Evolutionary conservation across 2,888 invertebrate species (phyloP), one percentile per base, ranked within the genome.

Genomic region (Chromoteleia sp.): DNA sequence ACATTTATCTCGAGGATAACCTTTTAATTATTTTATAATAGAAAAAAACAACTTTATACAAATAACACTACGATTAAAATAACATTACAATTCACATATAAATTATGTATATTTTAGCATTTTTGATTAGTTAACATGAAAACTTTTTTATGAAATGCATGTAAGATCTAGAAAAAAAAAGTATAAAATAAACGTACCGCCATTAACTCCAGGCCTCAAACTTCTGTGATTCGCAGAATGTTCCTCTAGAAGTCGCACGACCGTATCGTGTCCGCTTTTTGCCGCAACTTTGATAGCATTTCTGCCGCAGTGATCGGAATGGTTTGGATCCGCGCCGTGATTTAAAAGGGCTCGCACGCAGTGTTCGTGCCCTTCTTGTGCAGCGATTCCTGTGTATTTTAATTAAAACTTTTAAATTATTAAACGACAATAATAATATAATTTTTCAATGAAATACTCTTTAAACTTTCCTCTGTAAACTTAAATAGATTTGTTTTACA

Each of bases 301-400:
- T 15, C 97, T 94, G 85, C 97, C 97, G 88, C 97, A 97, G 77
- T 96, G 95, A 88, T 97, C 97, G 0, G 96, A 96, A 87, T 97
- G 97, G 87, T 95, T 93, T 0, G 97, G 97, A 92, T 97, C 96
- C 0, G 97, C 97, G 12, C 97, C 97, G 85, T 97, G 96, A 86
- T 96, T 96, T 41, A 96, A 91, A 25, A 97, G 92, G 88, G 95
- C 96, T 73, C 96, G 93, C 0, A 98, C 98, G 88, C 98, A 98
- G 81, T 96, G 96, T 86, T 97, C 97, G 89, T 98, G 98, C 0
- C 98, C 98, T 91, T 98, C 98, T 92, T 98, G 98, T 0, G 98
- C 97, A 0, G 98, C 98, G 74, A 99, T 98, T 86, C 98, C 96
- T 95, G 85, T 1, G 79, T 92, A 30, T 15, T 36, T 41, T 70